These are phyloP conservation scores for Mustela nigripes DNA, from an alignment of 2,113 vertebrate genomes.

Conservation along the genomic window DNA sequence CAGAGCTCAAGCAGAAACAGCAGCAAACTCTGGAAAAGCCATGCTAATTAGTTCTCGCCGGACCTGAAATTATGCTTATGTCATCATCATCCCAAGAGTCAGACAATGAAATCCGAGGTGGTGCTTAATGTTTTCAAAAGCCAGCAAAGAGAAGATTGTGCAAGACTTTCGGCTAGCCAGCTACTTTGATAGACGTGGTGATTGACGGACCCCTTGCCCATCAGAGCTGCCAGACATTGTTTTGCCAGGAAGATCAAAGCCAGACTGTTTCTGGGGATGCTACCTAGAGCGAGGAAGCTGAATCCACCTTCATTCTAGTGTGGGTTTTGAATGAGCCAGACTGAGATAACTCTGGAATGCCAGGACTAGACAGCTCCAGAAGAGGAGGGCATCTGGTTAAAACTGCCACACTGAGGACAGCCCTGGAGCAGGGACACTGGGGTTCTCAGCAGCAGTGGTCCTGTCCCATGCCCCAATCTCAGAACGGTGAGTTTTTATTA, in stretches of 20 bases:
- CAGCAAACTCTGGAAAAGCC: not conserved
- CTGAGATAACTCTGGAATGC: not conserved
- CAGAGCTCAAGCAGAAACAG: not conserved
- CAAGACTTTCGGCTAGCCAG: not conserved
- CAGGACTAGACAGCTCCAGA: not conserved
- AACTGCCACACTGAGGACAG: too few relatives aligned
- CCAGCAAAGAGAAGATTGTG: not conserved
- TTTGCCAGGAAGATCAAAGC: not conserved
- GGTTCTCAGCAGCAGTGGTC: not conserved
- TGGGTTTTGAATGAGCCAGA: not conserved
- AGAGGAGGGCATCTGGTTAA: rapidly evolving
- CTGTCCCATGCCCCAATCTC: not conserved
- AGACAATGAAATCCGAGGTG: not conserved
- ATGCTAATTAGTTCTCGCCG: not conserved
- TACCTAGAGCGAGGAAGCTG: not conserved
- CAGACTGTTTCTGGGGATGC: not conserved
- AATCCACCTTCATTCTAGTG: not conserved
- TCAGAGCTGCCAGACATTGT: not conserved
- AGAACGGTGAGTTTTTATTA: not conserved
- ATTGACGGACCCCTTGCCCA: not conserved
- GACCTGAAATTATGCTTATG: not conserved
- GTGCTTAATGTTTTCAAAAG: not conserved
- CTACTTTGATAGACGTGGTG: not conserved
- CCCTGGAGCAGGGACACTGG: not conserved
- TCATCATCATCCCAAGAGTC: not conserved